Evolutionary conservation across 2,888 invertebrate genomes (phyloP).

Genomic region (Agrilus biguttatus): DNA sequence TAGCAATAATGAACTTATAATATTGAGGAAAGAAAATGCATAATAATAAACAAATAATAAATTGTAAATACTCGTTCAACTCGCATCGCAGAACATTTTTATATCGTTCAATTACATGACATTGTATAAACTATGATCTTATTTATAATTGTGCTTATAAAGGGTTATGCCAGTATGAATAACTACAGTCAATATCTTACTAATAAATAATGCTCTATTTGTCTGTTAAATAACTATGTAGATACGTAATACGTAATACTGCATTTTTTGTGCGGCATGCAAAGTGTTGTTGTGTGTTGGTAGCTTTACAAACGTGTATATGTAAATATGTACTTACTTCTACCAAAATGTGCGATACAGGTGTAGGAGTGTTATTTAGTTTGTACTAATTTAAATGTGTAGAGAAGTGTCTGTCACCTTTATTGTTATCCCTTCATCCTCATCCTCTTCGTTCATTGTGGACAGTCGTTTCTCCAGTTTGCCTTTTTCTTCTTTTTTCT

Average conservation of each 20-base stretch:
- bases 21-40: too few species aligned
- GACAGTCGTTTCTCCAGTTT: constrained; percentile 51
- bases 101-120: too few species aligned
- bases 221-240: too few species aligned
- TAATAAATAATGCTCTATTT: background rate
- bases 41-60: too few species aligned
- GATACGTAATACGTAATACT: background rate
- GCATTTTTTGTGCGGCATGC: background rate
- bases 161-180: too few species aligned
- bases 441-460: constrained; percentile 78
- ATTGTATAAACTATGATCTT: too few species aligned
- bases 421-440: constrained; percentile 53
- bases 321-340: background rate
- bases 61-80: too few species aligned
- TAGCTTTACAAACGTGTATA: background rate
- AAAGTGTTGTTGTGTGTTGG: background rate
- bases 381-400: constrained; percentile 10
- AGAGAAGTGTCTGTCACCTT: constrained; percentile 36
- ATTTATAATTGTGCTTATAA: too few species aligned
- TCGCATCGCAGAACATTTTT: too few species aligned
- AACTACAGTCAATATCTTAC: too few species aligned
- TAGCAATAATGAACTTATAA: too few species aligned
- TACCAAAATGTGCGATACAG: constrained; percentile 1
- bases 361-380: constrained; percentile 3
- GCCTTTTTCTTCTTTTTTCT: constrained; percentile 35